Conservation (phyloP, 2,113 vertebrate species). For the Ammospiza nelsoni region DNA sequence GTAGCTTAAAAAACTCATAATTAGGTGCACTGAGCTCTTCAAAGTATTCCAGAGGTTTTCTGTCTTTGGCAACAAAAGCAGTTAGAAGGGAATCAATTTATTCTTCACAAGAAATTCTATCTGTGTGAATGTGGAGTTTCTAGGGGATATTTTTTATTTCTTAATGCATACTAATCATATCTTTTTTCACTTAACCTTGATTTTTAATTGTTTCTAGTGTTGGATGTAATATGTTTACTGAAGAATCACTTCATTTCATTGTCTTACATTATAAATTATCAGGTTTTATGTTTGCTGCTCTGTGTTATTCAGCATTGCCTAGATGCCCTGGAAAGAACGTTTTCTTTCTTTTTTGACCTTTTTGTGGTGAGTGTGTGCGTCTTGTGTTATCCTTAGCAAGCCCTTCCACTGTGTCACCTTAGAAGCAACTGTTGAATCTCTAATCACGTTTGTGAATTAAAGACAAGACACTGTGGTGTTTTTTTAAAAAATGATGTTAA, state of each 20-base stretch:
- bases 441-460: not conserved
- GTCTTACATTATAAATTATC: not conserved
- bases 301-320: not conserved
- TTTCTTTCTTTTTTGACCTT: not conserved
- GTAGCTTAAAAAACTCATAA: not conserved
- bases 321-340: not conserved
- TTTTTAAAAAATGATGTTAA: not conserved
- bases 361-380: not conserved
- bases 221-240: not conserved
- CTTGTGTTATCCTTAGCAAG: not conserved
- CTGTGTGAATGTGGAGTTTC: not conserved
- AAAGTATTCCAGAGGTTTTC: not conserved
- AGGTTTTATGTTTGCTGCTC: not conserved
- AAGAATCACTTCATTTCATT: not conserved
- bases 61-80: not conserved
- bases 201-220: not conserved
- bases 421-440: not conserved
- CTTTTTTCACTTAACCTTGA: not conserved
- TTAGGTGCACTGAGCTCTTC: not conserved
- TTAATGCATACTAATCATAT: not conserved
- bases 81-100: not conserved
- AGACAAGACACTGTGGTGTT: not conserved
- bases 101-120: not conserved
- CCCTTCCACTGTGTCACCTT: not conserved
- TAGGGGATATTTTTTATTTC: not conserved